Evolutionary conservation across 2,888 invertebrate genomes (phyloP).

Genomic region (Tetragonisca angustula): DNA sequence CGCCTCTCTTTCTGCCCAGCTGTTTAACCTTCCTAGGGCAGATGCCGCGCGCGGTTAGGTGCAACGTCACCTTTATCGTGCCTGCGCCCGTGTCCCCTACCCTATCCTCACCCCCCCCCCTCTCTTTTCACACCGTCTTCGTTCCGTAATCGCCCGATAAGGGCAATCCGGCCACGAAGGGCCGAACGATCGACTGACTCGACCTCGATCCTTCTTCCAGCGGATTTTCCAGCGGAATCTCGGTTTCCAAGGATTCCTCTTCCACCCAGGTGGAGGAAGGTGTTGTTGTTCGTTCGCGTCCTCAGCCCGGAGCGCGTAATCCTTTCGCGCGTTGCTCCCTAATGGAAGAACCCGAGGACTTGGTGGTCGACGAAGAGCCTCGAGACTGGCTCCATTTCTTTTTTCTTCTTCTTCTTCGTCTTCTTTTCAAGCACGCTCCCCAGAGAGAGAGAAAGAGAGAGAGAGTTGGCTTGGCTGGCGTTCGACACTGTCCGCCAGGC

Average conservation of each 20-base stretch:
- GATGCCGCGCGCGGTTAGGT: slow-evolving; percentile 75
- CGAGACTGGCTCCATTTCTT: background rate
- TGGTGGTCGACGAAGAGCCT: background rate
- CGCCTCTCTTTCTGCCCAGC: slow-evolving; percentile 68
- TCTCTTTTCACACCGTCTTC: background rate
- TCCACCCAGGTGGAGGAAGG: background rate
- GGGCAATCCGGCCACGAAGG: slow-evolving; percentile 61
- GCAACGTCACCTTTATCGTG: slow-evolving; percentile 75
- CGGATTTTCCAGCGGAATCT: slow-evolving; percentile 29
- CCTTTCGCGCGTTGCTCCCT: background rate
- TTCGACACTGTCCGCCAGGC: slow-evolving; percentile 23
- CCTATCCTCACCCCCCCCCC: background rate
- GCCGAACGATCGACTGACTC: slow-evolving; percentile 30
- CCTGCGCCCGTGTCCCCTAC: slow-evolving; percentile 17
- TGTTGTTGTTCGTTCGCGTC: background rate
- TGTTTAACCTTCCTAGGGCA: slow-evolving; percentile 77
- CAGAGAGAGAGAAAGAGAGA: background rate
- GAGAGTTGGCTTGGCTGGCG: background rate
- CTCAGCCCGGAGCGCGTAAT: background rate
- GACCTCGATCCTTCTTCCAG: slow-evolving; percentile 49
- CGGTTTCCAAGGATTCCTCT: background rate
- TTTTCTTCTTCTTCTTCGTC: background rate
- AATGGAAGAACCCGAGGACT: background rate
- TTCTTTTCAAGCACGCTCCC: background rate
- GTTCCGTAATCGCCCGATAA: slow-evolving; percentile 77